A percentile compares a stretch with the other conserved stretches of the same genome.
These are phyloP conservation scores for Diadegma fenestrale DNA, from an alignment of 2,888 invertebrate genomes.

Conservation along the genomic window DNA sequence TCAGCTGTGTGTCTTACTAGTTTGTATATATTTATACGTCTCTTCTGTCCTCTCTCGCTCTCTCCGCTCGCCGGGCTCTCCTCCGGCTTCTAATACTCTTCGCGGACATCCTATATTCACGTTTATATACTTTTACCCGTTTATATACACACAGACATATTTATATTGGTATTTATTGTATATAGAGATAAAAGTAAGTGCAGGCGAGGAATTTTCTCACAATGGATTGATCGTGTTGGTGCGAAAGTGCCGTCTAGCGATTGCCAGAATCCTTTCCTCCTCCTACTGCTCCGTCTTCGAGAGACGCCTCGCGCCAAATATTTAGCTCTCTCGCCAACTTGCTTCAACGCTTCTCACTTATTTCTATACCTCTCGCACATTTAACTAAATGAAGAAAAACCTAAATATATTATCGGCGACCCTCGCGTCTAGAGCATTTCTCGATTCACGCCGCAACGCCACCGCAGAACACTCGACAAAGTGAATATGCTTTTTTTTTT, in stretches of 20 bases:
- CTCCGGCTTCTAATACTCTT: conserved; percentile 18
- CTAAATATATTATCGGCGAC: background rate
- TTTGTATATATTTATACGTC: conserved; percentile 41
- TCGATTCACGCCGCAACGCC: background rate
- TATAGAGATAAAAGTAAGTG: conserved; percentile 71
- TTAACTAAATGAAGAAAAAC: background rate
- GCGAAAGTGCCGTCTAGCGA: conserved; percentile 65
- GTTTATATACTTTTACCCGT: conserved; percentile 2
- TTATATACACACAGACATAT: conserved; percentile 35
- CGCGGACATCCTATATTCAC: conserved; percentile 7
- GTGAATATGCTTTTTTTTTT: too few species aligned
- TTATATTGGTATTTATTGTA: background rate
- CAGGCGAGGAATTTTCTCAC: conserved; percentile 80
- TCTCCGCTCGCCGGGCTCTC: conserved; percentile 16
- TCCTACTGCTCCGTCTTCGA: conserved; percentile 40
- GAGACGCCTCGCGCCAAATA: conserved; percentile 28
- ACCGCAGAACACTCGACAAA: too few species aligned
- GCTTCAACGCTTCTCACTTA: conserved; percentile 3
- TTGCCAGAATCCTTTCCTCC: conserved; percentile 63
- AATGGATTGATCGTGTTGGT: conserved; percentile 80
- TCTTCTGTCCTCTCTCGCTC: background rate
- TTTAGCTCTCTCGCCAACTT: conserved; percentile 46
- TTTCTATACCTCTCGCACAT: background rate
- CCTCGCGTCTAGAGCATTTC: background rate
- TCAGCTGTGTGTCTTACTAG: conserved; percentile 58